phyloP scores from a whole-genome alignment of 2,797 vertebrate species.

The Schizopygopsis pylzovi region DNA sequence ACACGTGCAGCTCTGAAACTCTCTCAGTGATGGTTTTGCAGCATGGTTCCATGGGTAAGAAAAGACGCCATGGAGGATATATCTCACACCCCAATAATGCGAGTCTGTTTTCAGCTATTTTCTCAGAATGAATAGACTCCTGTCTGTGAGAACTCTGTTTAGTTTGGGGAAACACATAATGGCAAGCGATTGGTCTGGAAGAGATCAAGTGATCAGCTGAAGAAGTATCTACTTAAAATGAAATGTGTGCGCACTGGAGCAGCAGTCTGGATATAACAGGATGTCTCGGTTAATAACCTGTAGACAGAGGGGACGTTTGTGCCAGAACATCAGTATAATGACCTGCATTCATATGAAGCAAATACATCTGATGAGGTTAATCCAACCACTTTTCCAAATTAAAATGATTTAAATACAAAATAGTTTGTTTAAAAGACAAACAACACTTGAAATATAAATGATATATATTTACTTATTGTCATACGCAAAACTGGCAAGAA shows the following conservation, averaged over 20 bases:
- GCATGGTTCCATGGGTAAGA: conserved; percentile 23
- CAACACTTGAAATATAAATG: not conserved
- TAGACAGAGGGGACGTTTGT: conserved; percentile 51
- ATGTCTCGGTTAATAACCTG: conserved; percentile 53
- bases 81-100: conserved; percentile 38
- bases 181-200: conserved; percentile 58
- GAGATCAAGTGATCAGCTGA: conserved; percentile 46
- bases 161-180: conserved; percentile 53
- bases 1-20: conserved; percentile 42
- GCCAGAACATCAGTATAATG: conserved; percentile 49
- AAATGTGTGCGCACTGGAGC: conserved; percentile 47
- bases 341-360: conserved; percentile 40
- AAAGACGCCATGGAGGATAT: conserved; percentile 57
- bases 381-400: not conserved
- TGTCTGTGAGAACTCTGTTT: conserved; percentile 25
- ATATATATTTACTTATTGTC: not conserved
- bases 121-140: conserved; percentile 40
- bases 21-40: conserved; percentile 54
- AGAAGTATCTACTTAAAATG: conserved; percentile 52
- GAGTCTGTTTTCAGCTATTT: conserved; percentile 54
- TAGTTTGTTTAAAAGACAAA: not conserved
- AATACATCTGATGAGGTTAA: conserved; percentile 16
- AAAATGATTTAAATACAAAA: not conserved
- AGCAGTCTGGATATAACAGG: conserved; percentile 37
- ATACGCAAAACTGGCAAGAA: not conserved